Conservation (phyloP, 2,797 vertebrate genomes). For the Chrysolophus pictus region DNA sequence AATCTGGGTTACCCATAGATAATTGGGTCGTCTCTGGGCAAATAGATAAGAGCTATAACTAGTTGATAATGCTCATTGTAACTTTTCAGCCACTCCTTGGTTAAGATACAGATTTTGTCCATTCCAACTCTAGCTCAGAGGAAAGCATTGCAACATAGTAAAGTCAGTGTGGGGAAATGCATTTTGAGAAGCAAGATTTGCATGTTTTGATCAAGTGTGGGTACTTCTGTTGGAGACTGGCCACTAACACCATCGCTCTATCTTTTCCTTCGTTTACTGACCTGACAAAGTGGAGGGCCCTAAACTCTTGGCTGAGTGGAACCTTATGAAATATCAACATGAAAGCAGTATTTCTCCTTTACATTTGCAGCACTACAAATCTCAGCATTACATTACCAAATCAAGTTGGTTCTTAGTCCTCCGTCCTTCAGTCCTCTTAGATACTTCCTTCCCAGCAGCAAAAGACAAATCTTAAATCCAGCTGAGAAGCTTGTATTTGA, state of each 20-base stretch:
- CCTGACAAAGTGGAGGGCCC: not conserved
- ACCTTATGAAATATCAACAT: slow-evolving; percentile 37
- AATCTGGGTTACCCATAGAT: fast-evolving
- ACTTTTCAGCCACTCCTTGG: fast-evolving
- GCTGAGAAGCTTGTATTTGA: not conserved
- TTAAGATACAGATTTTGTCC: fast-evolving
- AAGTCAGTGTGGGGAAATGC: slow-evolving; percentile 31
- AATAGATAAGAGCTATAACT: fast-evolving
- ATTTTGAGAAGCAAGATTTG: slow-evolving; percentile 19
- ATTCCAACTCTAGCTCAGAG: not conserved
- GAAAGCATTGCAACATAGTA: slow-evolving; percentile 44
- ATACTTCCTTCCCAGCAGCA: fast-evolving
- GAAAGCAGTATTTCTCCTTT: slow-evolving; percentile 34
- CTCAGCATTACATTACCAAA: not conserved
- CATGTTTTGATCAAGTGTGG: slow-evolving; percentile 45
- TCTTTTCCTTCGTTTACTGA: not conserved
- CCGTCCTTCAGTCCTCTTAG: not conserved
- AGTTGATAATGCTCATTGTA: not conserved
- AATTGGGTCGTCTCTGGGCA: not conserved
- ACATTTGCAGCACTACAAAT: not conserved
- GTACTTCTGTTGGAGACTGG: not conserved
- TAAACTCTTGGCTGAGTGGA: not conserved
- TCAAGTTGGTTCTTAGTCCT: not conserved
- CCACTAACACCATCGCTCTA: not conserved
- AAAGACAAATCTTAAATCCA: not conserved